These are phyloP conservation scores for Nesogale talazaci DNA, from an alignment of 2,113 vertebrate genomes.

Conservation along the genomic window DNA sequence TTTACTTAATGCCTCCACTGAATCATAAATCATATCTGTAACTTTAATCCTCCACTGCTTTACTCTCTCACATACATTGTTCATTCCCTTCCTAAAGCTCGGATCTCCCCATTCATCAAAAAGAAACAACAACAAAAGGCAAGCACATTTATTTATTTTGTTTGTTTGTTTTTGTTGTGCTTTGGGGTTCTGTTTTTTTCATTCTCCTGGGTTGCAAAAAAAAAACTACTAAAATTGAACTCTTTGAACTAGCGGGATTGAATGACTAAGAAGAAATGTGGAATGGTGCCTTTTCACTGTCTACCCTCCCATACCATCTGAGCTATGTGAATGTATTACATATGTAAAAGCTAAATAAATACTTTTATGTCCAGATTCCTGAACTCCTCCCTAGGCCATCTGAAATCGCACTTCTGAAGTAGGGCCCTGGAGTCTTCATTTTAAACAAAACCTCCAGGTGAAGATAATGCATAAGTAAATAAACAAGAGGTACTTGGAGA, in stretches of 20 bases:
- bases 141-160: not conserved
- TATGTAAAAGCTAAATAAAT: not conserved
- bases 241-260: not conserved
- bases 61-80: not conserved
- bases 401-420: not conserved
- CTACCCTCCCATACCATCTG: not conserved
- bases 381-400: not conserved
- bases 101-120: not conserved
- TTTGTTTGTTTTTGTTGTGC: too few relatives aligned
- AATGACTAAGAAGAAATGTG: rapidly evolving
- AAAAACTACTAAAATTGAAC: not conserved
- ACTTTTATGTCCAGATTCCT: not conserved
- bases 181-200: not conserved
- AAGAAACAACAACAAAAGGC: not conserved
- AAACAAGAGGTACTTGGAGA: not conserved
- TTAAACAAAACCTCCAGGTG: not conserved
- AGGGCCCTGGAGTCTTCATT: not conserved
- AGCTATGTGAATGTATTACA: not conserved
- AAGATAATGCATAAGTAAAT: not conserved
- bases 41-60: not conserved
- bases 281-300: not conserved
- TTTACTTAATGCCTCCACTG: not conserved
- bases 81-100: not conserved
- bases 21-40: not conserved
- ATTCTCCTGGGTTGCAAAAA: not conserved